Conservation (phyloP, 2,797 vertebrate genomes). For the Poecilia velifera region DNA sequence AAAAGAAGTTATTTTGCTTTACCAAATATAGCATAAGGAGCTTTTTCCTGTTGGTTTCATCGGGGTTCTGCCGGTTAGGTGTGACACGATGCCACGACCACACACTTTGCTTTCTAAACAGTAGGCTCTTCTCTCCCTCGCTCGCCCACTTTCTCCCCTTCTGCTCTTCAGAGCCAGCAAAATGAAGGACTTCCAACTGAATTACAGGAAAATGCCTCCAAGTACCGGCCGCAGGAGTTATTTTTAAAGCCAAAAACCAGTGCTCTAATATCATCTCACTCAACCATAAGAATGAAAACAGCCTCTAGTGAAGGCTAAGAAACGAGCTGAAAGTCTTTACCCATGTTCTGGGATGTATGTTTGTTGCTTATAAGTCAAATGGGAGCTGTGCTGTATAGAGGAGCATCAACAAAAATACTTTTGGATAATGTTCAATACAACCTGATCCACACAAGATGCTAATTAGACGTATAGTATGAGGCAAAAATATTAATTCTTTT, state of each 20-base stretch:
- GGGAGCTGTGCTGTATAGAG: neutral
- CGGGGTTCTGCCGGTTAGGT: slow-evolving; percentile 55
- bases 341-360: neutral
- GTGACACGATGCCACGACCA: slow-evolving; percentile 48
- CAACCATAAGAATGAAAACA: slow-evolving; percentile 37
- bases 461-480: neutral
- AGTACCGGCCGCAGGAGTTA: slow-evolving; percentile 74
- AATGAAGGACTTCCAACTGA: slow-evolving; percentile 60
- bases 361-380: neutral
- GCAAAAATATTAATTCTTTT: neutral
- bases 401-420: neutral
- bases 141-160: slow-evolving; percentile 2
- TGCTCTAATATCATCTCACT: slow-evolving; percentile 75
- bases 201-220: slow-evolving; percentile 71
- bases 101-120: slow-evolving; percentile 56
- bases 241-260: slow-evolving; percentile 74
- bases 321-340: neutral
- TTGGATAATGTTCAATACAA: neutral
- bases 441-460: neutral
- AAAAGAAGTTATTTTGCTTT: neutral
- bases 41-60: slow-evolving; percentile 54
- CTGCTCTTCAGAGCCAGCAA: slow-evolving; percentile 31
- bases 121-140: slow-evolving; percentile 10
- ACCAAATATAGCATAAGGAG: slow-evolving; percentile 14
- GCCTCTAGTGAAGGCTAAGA: neutral